These are phyloP conservation scores for Proterorhinus semilunaris DNA, from an alignment of 2,113 vertebrate genomes.

Conservation along the genomic window DNA sequence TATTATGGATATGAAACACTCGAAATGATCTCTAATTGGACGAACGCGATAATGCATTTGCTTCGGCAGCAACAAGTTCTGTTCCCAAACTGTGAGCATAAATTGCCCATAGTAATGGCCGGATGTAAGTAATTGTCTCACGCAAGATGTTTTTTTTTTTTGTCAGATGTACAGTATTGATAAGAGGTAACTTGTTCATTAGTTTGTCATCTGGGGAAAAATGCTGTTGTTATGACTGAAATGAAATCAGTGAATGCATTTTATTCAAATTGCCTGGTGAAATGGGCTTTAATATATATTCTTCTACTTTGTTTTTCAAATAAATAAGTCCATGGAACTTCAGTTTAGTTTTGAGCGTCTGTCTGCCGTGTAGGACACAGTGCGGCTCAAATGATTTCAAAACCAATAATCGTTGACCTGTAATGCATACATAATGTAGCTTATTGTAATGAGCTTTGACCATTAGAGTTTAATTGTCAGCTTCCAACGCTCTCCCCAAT, in stretches of 20 bases:
- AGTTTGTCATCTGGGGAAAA: too few species aligned
- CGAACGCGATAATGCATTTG: background rate
- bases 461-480: background rate
- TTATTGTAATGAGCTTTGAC: background rate
- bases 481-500: background rate
- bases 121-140: background rate
- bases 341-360: too few species aligned
- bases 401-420: background rate
- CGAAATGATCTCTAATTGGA: conserved; percentile 1
- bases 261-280: too few species aligned
- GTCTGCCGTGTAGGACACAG: too few species aligned
- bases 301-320: too few species aligned
- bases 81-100: background rate
- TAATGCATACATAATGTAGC: conserved; percentile 1
- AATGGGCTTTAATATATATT: too few species aligned
- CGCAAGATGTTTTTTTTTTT: background rate
- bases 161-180: too few species aligned
- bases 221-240: too few species aligned
- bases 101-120: background rate
- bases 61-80: background rate
- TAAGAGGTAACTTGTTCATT: too few species aligned
- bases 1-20: conserved; percentile 1
- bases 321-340: too few species aligned
- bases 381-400: too few species aligned
- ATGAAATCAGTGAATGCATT: too few species aligned